Evolutionary conservation across 2,797 vertebrate genomes (phyloP).

Genomic region (Pyrocephalus nanus): DNA sequence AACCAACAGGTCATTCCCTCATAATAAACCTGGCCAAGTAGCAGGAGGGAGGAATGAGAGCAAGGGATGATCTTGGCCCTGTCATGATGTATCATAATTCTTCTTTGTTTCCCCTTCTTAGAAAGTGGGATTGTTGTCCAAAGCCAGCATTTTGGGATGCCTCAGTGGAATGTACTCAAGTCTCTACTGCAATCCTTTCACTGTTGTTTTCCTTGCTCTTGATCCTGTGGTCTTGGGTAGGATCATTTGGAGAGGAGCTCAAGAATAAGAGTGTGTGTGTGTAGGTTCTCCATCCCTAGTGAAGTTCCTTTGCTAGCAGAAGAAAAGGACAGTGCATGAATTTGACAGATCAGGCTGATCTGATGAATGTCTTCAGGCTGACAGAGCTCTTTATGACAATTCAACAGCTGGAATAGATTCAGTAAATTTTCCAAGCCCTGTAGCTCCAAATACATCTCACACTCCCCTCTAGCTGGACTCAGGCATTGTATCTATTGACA

Average conservation of each 20-base stretch:
- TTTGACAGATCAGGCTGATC: background rate
- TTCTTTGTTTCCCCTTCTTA: background rate
- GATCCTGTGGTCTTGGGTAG: too few species aligned
- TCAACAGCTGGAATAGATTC: slow-evolving; percentile 20
- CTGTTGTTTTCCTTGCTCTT: background rate
- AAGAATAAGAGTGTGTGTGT: background rate
- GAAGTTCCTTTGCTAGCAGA: background rate
- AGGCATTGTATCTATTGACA: background rate
- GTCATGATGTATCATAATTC: rapidly evolving
- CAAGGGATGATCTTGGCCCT: background rate
- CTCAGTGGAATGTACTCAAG: rapidly evolving
- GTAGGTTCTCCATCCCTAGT: background rate
- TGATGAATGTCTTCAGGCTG: slow-evolving; percentile 12
- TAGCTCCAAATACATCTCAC: background rate
- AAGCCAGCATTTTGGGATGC: background rate
- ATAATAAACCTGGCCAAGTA: background rate
- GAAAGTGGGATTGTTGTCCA: background rate
- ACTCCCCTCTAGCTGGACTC: background rate
- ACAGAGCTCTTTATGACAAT: slow-evolving; percentile 45
- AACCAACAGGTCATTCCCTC: background rate
- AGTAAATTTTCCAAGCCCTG: background rate
- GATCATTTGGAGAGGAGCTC: background rate
- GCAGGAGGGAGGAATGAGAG: background rate
- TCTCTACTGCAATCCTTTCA: background rate
- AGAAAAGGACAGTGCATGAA: background rate